A percentile compares a stretch with the other conserved stretches of the same genome.
These are phyloP conservation scores for crab-eating macaque (Macaca fascicularis) DNA, from an alignment of 2,113 vertebrate genomes.

Conservation along the genomic window DNA sequence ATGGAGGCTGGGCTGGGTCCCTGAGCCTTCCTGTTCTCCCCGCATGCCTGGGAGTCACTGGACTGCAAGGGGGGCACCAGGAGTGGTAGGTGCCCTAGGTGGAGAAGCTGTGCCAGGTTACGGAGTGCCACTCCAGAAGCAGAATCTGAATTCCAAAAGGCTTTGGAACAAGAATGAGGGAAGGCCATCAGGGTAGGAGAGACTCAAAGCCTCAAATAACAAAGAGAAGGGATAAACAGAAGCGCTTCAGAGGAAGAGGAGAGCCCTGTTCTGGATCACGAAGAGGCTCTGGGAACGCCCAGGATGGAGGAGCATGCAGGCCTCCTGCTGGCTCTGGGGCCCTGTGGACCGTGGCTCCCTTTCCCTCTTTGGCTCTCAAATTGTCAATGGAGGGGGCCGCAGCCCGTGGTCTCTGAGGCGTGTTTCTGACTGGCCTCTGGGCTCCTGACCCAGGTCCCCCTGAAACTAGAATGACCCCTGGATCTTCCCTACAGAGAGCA, in stretches of 20 bases:
- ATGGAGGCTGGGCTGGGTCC: background rate
- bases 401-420: background rate
- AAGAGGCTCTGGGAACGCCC: background rate
- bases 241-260: background rate
- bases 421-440: background rate
- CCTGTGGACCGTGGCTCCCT: no score
- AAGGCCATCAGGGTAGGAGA: background rate
- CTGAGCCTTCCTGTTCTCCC: background rate
- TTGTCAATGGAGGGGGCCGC: background rate
- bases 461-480: background rate
- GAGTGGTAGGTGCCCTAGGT: background rate
- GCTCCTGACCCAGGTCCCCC: background rate
- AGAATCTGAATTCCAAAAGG: background rate
- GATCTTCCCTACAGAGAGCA: background rate
- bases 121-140: background rate
- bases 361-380: background rate
- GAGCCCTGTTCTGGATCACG: background rate
- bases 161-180: background rate
- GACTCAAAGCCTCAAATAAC: background rate
- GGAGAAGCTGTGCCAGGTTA: background rate
- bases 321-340: background rate
- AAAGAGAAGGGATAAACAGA: background rate
- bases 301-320: background rate
- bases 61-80: background rate
- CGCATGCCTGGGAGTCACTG: constrained; percentile 19